Evolutionary conservation across 2,888 invertebrate genomes (phyloP).

Genomic region (Cyclophora albipunctata): DNA sequence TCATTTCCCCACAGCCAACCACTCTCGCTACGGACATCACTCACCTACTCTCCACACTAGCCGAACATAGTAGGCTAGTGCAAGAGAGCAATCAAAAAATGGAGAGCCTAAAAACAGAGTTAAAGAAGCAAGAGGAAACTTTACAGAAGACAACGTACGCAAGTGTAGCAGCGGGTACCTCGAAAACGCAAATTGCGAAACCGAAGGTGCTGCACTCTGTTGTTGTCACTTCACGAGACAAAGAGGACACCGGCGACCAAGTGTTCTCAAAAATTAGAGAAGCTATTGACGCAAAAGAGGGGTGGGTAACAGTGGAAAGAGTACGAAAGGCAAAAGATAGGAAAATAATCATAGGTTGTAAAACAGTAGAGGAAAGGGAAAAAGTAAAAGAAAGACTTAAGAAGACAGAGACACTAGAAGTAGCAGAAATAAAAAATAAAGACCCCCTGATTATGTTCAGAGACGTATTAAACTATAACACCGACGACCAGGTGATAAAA

Average conservation of each 20-base stretch:
- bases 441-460: no score
- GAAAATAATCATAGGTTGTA: conserved; percentile 4
- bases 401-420: background rate
- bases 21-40: no score
- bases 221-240: background rate
- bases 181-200: background rate
- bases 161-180: background rate
- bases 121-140: no score
- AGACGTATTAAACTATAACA: background rate
- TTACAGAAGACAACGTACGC: background rate
- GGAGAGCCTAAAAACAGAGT: no score
- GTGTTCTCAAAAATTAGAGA: background rate
- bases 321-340: conserved; percentile 5
- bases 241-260: conserved; percentile 1
- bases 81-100: no score
- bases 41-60: no score
- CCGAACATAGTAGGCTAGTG: no score
- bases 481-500: conserved; percentile 1
- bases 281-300: conserved; percentile 5
- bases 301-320: background rate
- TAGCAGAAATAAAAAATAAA: background rate
- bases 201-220: conserved; percentile 1
- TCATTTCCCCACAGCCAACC: no score
- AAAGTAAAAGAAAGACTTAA: background rate
- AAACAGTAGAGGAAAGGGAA: background rate